Percentiles rank a stretch among this genome's conserved stretches.
Conservation (phyloP, 2,888 invertebrate species). For the Poecilus cupreus region DNA sequence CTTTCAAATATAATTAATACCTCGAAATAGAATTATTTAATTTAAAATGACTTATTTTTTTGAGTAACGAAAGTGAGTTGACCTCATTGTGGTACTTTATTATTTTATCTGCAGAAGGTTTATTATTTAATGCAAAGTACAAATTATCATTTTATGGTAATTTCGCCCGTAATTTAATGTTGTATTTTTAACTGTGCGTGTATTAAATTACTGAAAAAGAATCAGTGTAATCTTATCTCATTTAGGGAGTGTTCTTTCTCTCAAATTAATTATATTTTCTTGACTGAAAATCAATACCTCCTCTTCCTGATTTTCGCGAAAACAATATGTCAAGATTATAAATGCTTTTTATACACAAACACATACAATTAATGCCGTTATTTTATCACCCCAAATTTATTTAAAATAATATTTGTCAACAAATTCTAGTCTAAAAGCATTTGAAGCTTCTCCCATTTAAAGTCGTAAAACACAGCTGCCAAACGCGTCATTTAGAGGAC, state of each 20-base stretch:
- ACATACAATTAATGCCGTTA: too few species aligned
- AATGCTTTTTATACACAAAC: not conserved
- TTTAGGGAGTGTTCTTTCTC: conserved; percentile 13
- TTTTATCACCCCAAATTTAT: too few species aligned
- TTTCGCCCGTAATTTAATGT: too few species aligned
- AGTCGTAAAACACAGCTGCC: not conserved
- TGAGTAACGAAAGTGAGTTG: not conserved
- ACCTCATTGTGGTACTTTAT: not conserved
- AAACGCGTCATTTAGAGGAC: not conserved
- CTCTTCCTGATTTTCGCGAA: not conserved
- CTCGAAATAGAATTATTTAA: too few species aligned
- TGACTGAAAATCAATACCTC: conserved; percentile 31
- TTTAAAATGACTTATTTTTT: not conserved
- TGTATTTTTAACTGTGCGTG: conserved; percentile 30
- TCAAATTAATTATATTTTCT: conserved; percentile 25
- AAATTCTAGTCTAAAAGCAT: not conserved
- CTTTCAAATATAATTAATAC: too few species aligned
- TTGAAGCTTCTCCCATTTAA: not conserved
- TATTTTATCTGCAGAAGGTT: not conserved
- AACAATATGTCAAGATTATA: conserved; percentile 8
- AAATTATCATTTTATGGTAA: conserved; percentile 20
- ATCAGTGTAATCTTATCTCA: conserved; percentile 24
- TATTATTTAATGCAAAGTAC: not conserved
- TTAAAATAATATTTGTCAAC: not conserved
- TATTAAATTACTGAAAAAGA: conserved; percentile 20